Conservation (phyloP, 2,888 invertebrate genomes). For the Stratiomys singularior region DNA sequence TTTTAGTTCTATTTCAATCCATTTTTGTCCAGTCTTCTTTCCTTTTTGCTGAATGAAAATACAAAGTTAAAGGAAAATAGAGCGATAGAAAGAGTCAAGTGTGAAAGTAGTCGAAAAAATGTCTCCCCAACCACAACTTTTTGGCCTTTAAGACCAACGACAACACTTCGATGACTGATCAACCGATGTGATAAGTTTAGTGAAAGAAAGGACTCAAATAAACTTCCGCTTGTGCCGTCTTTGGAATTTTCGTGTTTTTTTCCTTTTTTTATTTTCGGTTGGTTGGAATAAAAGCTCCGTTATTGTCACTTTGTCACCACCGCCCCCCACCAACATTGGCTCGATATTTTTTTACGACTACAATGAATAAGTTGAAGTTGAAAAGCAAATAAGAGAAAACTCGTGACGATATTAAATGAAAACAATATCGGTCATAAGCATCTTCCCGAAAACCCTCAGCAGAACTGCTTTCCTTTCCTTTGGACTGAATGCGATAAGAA, state of each 20-base stretch:
- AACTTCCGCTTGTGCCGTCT: conserved; percentile 42
- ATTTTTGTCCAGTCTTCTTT: not conserved
- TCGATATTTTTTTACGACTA: not conserved
- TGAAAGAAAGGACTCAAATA: conserved; percentile 43
- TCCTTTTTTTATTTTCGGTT: not conserved
- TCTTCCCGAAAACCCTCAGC: conserved; percentile 17
- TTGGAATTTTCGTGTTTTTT: conserved; percentile 22
- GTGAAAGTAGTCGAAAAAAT: conserved; percentile 25
- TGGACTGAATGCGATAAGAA: conserved; percentile 44
- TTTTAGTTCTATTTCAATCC: conserved; percentile 21
- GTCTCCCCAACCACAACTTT: not conserved
- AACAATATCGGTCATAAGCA: conserved; percentile 54
- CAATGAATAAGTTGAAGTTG: conserved; percentile 17
- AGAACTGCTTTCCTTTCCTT: conserved; percentile 2
- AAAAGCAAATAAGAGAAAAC: conserved; percentile 40
- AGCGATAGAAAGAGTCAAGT: not conserved
- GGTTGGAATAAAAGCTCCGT: not conserved
- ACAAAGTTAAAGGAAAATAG: not conserved
- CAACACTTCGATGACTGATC: conserved; percentile 5
- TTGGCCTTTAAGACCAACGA: not conserved
- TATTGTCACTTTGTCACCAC: too few species aligned
- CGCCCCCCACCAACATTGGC: not conserved
- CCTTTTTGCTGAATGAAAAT: not conserved
- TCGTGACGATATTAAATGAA: conserved; percentile 54
- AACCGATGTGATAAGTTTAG: not conserved